Conservation (phyloP, 2,113 vertebrate genomes). For the Zonotrichia leucophrys region DNA sequence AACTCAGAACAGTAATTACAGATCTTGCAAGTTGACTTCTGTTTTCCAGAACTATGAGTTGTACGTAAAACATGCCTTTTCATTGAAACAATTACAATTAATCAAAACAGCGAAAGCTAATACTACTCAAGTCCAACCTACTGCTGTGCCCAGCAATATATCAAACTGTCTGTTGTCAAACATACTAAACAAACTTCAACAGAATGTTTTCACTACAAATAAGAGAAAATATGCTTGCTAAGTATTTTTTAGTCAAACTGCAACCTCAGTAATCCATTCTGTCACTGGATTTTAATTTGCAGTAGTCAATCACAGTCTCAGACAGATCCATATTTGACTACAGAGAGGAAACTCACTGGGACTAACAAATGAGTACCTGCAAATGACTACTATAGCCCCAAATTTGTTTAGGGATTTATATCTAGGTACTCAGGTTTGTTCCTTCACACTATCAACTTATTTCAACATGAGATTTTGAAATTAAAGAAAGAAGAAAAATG, state of each 20-base stretch:
- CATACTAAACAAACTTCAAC: conserved; percentile 80
- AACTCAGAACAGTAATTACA: conserved; percentile 81
- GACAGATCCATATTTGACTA: conserved; percentile 56
- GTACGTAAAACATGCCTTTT: conserved; percentile 82
- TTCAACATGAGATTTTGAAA: neutral
- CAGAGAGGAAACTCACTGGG: conserved; percentile 26
- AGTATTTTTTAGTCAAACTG: conserved; percentile 79
- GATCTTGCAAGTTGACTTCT: conserved; percentile 81
- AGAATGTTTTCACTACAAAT: conserved; percentile 78
- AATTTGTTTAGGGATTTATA: conserved; percentile 37
- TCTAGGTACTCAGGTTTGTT: neutral
- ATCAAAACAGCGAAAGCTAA: conserved; percentile 85
- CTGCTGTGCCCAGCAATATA: conserved; percentile 85
- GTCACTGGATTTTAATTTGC: conserved; percentile 76
- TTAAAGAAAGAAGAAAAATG: neutral
- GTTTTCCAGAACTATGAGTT: conserved; percentile 80
- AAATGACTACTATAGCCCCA: conserved; percentile 15
- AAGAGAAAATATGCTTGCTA: conserved; percentile 78
- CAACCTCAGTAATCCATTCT: conserved; percentile 75
- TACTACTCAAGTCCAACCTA: conserved; percentile 86
- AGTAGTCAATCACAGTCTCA: conserved; percentile 68
- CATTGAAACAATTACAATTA: conserved; percentile 87
- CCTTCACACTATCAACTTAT: neutral
- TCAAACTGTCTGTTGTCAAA: conserved; percentile 88
- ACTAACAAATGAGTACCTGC: conserved; percentile 62